Evolutionary conservation across 2,888 invertebrate genomes (phyloP).

Genomic region (Trachelus iudaicus): DNA sequence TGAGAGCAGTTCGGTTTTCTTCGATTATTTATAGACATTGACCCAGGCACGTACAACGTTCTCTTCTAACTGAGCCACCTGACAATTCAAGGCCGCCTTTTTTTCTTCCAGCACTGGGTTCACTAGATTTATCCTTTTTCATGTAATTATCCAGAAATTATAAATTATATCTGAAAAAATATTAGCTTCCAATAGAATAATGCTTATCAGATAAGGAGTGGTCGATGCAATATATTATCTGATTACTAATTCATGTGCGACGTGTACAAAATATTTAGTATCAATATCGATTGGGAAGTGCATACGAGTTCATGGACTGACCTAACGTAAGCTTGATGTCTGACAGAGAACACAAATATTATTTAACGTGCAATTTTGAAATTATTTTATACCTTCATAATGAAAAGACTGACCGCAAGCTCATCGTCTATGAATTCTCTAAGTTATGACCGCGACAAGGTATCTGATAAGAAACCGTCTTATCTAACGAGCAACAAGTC

Average conservation of each 20-base stretch:
- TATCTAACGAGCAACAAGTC: background rate
- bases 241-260: background rate
- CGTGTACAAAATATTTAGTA: background rate
- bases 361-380: background rate
- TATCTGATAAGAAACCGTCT: background rate
- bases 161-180: background rate
- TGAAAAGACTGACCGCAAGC: background rate
- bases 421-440: background rate
- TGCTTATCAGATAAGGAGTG: background rate
- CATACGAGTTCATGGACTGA: background rate
- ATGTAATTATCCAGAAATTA: background rate
- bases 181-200: background rate
- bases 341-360: background rate
- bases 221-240: background rate
- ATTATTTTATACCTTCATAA: background rate
- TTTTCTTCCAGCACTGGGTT: background rate
- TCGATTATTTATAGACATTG: conserved; percentile 2
- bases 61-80: background rate
- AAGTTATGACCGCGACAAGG: background rate
- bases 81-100: background rate
- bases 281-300: background rate
- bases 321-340: background rate
- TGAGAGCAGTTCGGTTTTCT: background rate
- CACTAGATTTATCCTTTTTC: background rate
- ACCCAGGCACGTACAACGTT: background rate